phyloP scores from a whole-genome alignment of 2,888 invertebrate genomes.

The Therioaphis trifolii region DNA sequence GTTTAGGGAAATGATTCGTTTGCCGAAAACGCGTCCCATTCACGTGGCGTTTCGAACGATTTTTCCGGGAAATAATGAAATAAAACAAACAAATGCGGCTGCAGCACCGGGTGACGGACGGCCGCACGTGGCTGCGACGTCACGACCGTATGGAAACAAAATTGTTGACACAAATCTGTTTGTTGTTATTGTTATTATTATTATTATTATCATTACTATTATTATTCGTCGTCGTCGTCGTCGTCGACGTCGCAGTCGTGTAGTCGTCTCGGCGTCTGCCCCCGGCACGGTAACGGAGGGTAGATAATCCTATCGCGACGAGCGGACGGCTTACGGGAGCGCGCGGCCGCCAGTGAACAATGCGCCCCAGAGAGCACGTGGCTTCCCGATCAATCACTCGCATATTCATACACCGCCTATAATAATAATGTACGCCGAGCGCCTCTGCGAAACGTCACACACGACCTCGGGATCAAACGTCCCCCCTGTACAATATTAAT shows the following conservation, averaged over 20 bases:
- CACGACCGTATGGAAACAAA: slow-evolving; percentile 8
- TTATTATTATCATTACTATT: too few relatives aligned
- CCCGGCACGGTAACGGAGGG: too few relatives aligned
- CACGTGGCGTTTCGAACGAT: too few relatives aligned
- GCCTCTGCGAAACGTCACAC: not conserved
- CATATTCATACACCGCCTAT: slow-evolving; percentile 56
- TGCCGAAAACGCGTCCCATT: too few relatives aligned
- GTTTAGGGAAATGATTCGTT: too few relatives aligned
- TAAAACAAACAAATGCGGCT: not conserved
- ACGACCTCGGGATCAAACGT: not conserved
- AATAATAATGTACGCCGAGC: too few relatives aligned
- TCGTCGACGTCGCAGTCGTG: not conserved
- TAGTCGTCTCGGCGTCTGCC: too few relatives aligned
- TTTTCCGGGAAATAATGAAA: not conserved
- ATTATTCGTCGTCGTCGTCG: slow-evolving; percentile 5
- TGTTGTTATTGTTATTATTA: too few relatives aligned
- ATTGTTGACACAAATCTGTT: slow-evolving; percentile 55
- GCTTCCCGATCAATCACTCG: slow-evolving; percentile 59
- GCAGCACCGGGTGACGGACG: not conserved
- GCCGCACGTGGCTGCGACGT: not conserved
- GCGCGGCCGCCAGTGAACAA: slow-evolving; percentile 32
- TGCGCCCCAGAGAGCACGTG: slow-evolving; percentile 49
- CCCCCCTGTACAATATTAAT: too few relatives aligned
- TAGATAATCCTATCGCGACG: not conserved
- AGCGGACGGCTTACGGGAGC: not conserved